Conservation (phyloP, 1,140 invertebrate genomes). For the Physella acuta region DNA sequence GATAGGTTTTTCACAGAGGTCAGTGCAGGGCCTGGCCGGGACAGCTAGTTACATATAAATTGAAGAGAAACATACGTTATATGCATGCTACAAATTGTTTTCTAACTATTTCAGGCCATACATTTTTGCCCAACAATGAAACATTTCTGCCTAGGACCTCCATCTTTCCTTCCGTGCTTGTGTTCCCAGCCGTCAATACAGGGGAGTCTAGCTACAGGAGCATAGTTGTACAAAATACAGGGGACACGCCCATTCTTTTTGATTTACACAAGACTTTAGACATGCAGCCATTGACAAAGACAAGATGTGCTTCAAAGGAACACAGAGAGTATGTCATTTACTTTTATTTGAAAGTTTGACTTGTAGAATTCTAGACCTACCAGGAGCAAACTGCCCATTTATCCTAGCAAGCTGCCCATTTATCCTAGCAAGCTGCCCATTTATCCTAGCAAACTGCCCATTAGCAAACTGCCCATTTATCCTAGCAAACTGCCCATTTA, state of each 20-base stretch:
- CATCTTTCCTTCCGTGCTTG: constrained; percentile 41
- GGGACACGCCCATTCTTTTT: constrained; percentile 53
- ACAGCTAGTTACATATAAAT: no score
- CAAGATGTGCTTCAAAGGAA: constrained; percentile 27
- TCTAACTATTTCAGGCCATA: constrained; percentile 56
- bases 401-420: not conserved
- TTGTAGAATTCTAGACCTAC: no score
- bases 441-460: no score
- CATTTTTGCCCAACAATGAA: constrained; percentile 56
- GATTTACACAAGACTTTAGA: constrained; percentile 32
- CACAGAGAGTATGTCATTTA: constrained; percentile 3
- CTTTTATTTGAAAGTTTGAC: not conserved
- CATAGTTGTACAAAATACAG: constrained; percentile 48
- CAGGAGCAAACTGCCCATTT: no score
- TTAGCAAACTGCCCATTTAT: no score
- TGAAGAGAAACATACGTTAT: no score
- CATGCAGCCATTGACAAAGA: not conserved
- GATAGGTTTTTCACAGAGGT: no score
- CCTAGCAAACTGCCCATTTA: no score
- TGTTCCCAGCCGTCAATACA: constrained; percentile 55
- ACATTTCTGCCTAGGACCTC: constrained; percentile 51
- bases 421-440: not conserved
- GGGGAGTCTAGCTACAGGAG: constrained; percentile 54
- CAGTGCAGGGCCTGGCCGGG: no score
- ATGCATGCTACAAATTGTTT: no score